Evolutionary conservation across 2,888 invertebrate species (phyloP).

Genomic region (Alsophila aescularia): DNA sequence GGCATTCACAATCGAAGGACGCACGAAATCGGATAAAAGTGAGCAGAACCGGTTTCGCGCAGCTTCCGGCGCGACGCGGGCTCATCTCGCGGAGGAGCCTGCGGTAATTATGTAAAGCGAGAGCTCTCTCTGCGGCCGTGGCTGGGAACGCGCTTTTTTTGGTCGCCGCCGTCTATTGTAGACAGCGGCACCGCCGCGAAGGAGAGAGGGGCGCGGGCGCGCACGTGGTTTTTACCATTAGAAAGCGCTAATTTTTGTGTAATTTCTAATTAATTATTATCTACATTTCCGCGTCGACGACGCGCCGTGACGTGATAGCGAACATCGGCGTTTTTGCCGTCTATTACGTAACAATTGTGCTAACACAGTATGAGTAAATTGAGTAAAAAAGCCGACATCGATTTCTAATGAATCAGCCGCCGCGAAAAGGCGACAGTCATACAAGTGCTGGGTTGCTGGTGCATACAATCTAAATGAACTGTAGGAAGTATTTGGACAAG

Average conservation of each 20-base stretch:
- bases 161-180: slow-evolving; percentile 26
- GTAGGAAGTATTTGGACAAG: no score
- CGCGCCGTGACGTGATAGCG: slow-evolving; percentile 22
- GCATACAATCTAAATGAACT: no score
- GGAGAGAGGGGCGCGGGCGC: slow-evolving; percentile 8
- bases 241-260: slow-evolving; percentile 49
- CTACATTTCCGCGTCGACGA: slow-evolving; percentile 40
- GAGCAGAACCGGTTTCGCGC: not conserved
- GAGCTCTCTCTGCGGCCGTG: slow-evolving; percentile 38
- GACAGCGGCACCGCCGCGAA: not conserved
- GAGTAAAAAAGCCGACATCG: not conserved
- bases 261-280: slow-evolving; percentile 42
- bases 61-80: not conserved
- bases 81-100: not conserved
- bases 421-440: slow-evolving; percentile 1
- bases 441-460: no score
- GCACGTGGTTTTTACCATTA: slow-evolving; percentile 45
- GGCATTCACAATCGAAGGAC: slow-evolving; percentile 22
- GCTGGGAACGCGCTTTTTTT: slow-evolving; percentile 52
- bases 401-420: slow-evolving; percentile 2
- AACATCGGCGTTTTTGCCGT: slow-evolving; percentile 18
- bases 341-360: slow-evolving; percentile 6
- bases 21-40: slow-evolving; percentile 5
- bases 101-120: slow-evolving; percentile 14
- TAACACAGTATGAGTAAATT: not conserved